Evolutionary conservation across 2,888 invertebrate genomes (phyloP).

Genomic region (Aphrophora alni): DNA sequence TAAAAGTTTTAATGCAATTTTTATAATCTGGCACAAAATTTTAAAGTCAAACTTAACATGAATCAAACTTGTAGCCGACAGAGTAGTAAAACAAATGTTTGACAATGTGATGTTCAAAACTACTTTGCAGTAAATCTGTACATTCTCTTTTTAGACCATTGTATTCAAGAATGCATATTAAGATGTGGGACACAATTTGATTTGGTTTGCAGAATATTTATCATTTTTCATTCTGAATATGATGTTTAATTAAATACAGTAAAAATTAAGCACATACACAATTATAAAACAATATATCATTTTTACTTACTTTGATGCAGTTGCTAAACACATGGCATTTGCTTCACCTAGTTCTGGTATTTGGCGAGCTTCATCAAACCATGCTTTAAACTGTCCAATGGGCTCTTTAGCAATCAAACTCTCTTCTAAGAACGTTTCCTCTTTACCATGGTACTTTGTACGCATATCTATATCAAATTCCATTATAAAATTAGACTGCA

Average conservation of each 20-base stretch:
- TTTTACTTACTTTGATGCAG: slow-evolving; percentile 76
- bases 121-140: too few species aligned
- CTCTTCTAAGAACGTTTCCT: slow-evolving; percentile 78
- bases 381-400: slow-evolving; percentile 78
- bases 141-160: neutral
- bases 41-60: neutral
- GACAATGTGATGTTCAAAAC: neutral
- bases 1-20: neutral
- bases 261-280: too few species aligned
- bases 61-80: neutral
- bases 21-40: neutral
- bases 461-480: slow-evolving; percentile 66
- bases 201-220: neutral
- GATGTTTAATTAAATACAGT: too few species aligned
- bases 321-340: slow-evolving; percentile 91
- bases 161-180: neutral
- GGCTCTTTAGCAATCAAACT: slow-evolving; percentile 83
- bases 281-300: too few species aligned
- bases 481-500: slow-evolving; percentile 36
- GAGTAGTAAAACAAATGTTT: neutral
- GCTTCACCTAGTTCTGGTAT: slow-evolving; percentile 81
- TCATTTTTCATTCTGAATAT: too few species aligned
- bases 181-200: neutral
- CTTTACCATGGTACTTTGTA: slow-evolving; percentile 74
- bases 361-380: slow-evolving; percentile 81